Evolutionary conservation across 2,888 invertebrate species (phyloP), one percentile per base, ranked within the genome.

Genomic region (Hymenopus coronatus): DNA sequence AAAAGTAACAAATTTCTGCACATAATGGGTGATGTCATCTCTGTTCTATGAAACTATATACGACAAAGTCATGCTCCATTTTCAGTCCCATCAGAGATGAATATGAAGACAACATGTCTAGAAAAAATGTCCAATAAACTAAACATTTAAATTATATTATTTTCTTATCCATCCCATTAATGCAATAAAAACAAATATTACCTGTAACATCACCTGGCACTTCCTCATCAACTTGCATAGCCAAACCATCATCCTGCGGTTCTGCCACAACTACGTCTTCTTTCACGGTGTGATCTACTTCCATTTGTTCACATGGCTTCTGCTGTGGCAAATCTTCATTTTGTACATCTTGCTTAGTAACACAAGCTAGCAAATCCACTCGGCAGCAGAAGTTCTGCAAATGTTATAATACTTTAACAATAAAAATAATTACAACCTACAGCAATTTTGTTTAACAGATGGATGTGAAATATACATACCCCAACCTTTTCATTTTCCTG

Each of bases 371-470:
- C 27, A 88, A 54, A 82, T 88, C 88, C 40, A 88, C 81, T 54
- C 85, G 84, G 54, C 84, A 88, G 33, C 88, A 88, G 20, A 33
- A 88, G 27, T 88, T 81, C 88, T 88, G 54, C 12, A 87, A 28
- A 4, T 20, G 1, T 70, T 70, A 8, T 70, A 70, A 25, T 70
- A 20, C 15, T 70, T 20, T 54, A 20, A 54, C 54, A 15, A 4
- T 70, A 40, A 40, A 40, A 9, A 6, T 2, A 40, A 40, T 12
- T 12, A 12, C 1, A 40, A 40, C 1, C 12, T 12, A 40, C 40
- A 40, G 12, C 40, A 40, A 40, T 1, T 12, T 7, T 0, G 8
- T 7, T 30, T 30, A 3, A 33, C 1, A 33, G 0, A 4, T 12
- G 12, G 12, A 40, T 40, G 40, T 40, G 12, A 40, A 40, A 12